Base-by-base conservation (phyloP, 1,140 invertebrate genomes). In the Luehdorfia chinensis region DNA sequence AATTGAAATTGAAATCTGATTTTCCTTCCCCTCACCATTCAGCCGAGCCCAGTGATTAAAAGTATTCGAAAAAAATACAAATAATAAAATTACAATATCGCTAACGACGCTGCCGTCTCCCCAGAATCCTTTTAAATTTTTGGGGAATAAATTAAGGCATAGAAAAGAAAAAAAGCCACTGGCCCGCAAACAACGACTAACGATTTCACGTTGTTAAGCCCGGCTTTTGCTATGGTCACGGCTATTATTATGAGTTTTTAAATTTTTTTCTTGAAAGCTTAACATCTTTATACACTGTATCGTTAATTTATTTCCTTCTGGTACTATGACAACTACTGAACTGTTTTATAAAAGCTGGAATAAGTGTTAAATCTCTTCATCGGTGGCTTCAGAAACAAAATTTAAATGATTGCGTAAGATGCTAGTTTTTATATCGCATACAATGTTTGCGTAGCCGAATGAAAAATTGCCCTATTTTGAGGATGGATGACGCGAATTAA, bases 31-130 rank as follows among this genome's bases (percentile, higher is more conserved):
- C 58, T 66, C 47, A 60, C 66, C 68, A 67, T 65, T 64, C 53
- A 67, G 55, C 61, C 46, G 59, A 56, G 55, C 62, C 57, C 51
- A 61, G 75, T 84, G 79, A 86, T 84, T 84, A 83, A 86, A 86
- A 83, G 79, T 81, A 81, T 84, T 80, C 73, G 69, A 61, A 80
- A 81, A 76, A 85, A 86, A 85, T 74, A 86, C 79, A 86, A 86
- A 86, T 86, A 86, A 86, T 86, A 76, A 84, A 86, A 86, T 86
- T 86, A 86, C 83, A 83, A 86, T 84, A 86, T 84, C 73, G 75
- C 72, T 85, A 85, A 84, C 81, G 79, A 85, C 63, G 72, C 49
- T 59, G 46, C 48, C 65, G 59, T 65, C 68, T 76, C 72, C 70
- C 68, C 65, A 66, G 70, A 83, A 85, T 84, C 79, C 81, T 84